These are phyloP conservation scores for Echinometra lucunter DNA, from an alignment of 53 echinoderm and acorn worm species.

Conservation along the genomic window DNA sequence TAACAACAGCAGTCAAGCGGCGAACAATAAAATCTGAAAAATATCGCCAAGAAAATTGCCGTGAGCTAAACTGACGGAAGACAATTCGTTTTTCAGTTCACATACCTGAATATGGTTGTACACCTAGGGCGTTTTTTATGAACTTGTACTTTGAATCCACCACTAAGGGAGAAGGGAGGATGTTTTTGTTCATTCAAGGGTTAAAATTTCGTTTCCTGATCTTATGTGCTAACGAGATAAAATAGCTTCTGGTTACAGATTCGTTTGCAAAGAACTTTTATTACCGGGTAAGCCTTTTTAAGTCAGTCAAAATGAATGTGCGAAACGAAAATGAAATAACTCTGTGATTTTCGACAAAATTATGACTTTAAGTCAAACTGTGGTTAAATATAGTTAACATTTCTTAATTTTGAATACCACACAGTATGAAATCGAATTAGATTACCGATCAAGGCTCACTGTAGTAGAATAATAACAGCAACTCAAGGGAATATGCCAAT, in stretches of 20 bases:
- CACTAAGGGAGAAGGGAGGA: conserved; percentile 32
- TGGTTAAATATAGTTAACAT: no score
- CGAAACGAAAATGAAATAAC: no score
- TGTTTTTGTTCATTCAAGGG: conserved; percentile 36
- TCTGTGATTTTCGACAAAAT: no score
- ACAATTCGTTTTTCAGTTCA: conserved; percentile 38
- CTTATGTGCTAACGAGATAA: background rate
- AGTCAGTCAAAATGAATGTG: no score
- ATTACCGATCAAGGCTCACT: no score
- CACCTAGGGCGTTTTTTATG: conserved; percentile 53
- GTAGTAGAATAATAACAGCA: no score
- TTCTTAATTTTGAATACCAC: no score
- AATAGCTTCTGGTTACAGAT: background rate
- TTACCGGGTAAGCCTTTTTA: no score
- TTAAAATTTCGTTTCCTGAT: conserved; percentile 56
- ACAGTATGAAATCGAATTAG: no score
- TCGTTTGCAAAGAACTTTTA: background rate
- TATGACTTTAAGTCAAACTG: no score
- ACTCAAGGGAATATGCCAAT: no score
- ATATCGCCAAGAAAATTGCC: conserved; percentile 37
- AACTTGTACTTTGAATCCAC: conserved; percentile 61
- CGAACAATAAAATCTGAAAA: conserved; percentile 49
- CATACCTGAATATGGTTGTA: conserved; percentile 41
- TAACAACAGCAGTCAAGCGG: conserved; percentile 64
- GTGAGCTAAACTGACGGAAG: conserved; percentile 36